Conservation (phyloP, 1,140 invertebrate genomes). For the Amyelois transitella region DNA sequence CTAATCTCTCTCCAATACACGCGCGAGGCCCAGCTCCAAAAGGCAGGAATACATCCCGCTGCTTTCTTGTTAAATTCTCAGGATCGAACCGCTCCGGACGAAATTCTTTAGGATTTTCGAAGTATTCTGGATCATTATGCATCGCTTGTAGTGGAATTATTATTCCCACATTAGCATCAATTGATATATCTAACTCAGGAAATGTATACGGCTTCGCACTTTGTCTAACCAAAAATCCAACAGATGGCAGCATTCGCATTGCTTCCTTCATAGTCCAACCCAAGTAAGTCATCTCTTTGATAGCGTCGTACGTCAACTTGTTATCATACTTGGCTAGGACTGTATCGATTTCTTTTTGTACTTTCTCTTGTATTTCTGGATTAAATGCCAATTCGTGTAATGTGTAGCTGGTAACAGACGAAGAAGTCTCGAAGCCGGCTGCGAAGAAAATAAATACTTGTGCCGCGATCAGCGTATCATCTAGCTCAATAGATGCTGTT, state of each 20-base stretch:
- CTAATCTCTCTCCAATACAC: constrained; percentile 37
- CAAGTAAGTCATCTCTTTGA: constrained; percentile 63
- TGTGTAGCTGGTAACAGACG: too few species aligned
- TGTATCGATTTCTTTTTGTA: constrained; percentile 73
- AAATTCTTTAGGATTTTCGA: constrained; percentile 72
- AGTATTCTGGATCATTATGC: constrained; percentile 75
- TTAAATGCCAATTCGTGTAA: constrained; percentile 74
- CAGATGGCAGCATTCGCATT: constrained; percentile 63
- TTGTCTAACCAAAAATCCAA: constrained; percentile 47
- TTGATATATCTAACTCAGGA: constrained; percentile 43
- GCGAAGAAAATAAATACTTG: too few species aligned
- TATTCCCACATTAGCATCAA: constrained; percentile 52
- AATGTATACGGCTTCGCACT: constrained; percentile 65
- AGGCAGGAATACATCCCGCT: constrained; percentile 53
- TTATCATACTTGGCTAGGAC: constrained; percentile 42
- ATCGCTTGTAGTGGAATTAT: constrained; percentile 63
- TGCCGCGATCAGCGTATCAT: too few species aligned
- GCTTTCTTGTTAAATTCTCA: constrained; percentile 38
- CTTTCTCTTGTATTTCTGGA: constrained; percentile 73
- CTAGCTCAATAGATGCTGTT: too few species aligned
- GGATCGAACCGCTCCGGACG: constrained; percentile 75
- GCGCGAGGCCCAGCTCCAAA: constrained; percentile 43
- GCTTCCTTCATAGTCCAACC: constrained; percentile 63
- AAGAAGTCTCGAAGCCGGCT: too few species aligned
- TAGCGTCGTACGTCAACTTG: constrained; percentile 49